Conservation (phyloP, 2,888 invertebrate genomes). For the Caenorhabditis wallacei region DNA sequence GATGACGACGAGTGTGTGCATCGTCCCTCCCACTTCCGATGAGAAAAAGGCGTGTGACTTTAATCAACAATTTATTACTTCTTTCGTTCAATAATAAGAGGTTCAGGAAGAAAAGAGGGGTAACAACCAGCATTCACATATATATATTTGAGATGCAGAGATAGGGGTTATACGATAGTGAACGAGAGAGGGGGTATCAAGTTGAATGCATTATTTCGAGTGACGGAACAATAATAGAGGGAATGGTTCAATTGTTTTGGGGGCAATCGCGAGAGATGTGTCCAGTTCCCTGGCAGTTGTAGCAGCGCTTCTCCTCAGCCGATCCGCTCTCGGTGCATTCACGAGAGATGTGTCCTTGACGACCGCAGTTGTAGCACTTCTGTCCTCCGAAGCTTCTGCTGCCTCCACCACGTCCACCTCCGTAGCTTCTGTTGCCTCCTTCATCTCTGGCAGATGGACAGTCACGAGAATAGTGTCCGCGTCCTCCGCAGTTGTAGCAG, state of each 20-base stretch:
- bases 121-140: slow-evolving; percentile 61
- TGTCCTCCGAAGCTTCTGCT: slow-evolving; percentile 67
- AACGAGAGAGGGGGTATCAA: slow-evolving; percentile 34
- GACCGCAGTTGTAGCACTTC: slow-evolving; percentile 80
- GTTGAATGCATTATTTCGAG: slow-evolving; percentile 53
- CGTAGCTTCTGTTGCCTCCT: slow-evolving; percentile 60
- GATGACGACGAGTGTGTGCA: slow-evolving; percentile 9
- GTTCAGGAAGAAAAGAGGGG: slow-evolving; percentile 22
- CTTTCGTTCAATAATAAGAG: slow-evolving; percentile 52
- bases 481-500: slow-evolving; percentile 74
- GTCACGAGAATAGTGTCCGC: slow-evolving; percentile 81
- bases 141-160: slow-evolving; percentile 58
- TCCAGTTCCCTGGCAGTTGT: slow-evolving; percentile 88
- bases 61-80: slow-evolving; percentile 60
- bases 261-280: slow-evolving; percentile 79
- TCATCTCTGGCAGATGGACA: slow-evolving; percentile 73
- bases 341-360: slow-evolving; percentile 78
- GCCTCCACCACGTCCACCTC: slow-evolving; percentile 64
- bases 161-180: slow-evolving; percentile 45
- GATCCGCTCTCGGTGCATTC: slow-evolving; percentile 77
- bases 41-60: slow-evolving; percentile 15
- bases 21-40: slow-evolving; percentile 31
- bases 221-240: slow-evolving; percentile 24
- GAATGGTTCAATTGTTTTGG: slow-evolving; percentile 57
- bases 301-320: slow-evolving; percentile 88